phyloP scores from a whole-genome alignment of 2,888 invertebrate species.

The Ophraella communa region DNA sequence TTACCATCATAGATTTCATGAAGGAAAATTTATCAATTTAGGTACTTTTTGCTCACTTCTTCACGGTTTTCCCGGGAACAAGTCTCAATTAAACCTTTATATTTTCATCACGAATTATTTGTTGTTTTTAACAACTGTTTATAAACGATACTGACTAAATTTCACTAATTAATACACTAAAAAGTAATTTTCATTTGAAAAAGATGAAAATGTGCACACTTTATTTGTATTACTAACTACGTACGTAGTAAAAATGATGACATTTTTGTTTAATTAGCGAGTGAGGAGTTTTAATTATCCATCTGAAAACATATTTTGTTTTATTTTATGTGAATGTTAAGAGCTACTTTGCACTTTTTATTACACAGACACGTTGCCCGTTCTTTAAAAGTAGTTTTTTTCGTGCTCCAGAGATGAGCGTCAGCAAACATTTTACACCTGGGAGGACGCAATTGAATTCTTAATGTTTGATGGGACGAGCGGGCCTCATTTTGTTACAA shows the following conservation, averaged over 20 bases:
- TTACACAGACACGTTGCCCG: background rate
- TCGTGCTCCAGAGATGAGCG: background rate
- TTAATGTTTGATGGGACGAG: background rate
- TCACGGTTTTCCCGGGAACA: too few relatives aligned
- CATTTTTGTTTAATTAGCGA: constrained; percentile 22
- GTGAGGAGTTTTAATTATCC: constrained; percentile 43
- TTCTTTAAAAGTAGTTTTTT: constrained; percentile 1
- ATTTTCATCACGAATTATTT: too few relatives aligned
- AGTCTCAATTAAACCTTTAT: too few relatives aligned
- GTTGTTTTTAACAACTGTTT: too few relatives aligned
- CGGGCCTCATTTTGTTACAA: background rate
- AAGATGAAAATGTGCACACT: too few relatives aligned
- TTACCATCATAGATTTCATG: too few relatives aligned
- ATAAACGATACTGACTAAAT: too few relatives aligned
- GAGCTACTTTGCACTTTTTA: constrained; percentile 27
- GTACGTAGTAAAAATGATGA: background rate
- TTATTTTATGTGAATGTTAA: constrained; percentile 44
- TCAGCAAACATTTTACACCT: background rate
- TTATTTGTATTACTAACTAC: too few relatives aligned
- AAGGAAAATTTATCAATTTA: too few relatives aligned
- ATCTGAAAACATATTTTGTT: constrained; percentile 41
- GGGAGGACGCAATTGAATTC: constrained; percentile 2
- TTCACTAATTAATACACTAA: too few relatives aligned
- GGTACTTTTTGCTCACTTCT: too few relatives aligned
- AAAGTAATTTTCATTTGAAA: too few relatives aligned